Base-by-base conservation (phyloP, 2,888 invertebrate genomes). In the Ligdia adustata region DNA sequence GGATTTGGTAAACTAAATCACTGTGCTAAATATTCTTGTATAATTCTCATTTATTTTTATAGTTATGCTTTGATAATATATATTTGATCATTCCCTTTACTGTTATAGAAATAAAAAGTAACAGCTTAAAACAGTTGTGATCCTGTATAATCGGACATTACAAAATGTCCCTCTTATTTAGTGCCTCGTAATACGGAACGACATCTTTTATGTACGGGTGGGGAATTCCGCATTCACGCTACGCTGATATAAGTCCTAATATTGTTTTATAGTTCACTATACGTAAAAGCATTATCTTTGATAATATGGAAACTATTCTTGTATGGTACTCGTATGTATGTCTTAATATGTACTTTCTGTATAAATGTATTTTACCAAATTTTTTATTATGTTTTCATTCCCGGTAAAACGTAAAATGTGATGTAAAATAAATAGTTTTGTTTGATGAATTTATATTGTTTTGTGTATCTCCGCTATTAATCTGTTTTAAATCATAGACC, bases 401-500 rank as follows among this genome's bases (percentile, higher is more conserved):
- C 31, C 9, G 9, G 6, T 9, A 4, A 22, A 32, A 31, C 32
- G 20, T 37, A 32, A n/a, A n/a, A n/a, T n/a, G n/a, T n/a, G n/a
- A n/a, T n/a, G 40, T 39, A 47, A 41, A 37, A 38, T 9, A 20
- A 7, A 34, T 34, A 24, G 3, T 38, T 16, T 14, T 37, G 42
- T 42, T 22, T 1, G 22, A 22, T 49, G n/a, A n/a, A n/a, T n/a
- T n/a, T 24, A 26, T n/a, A 33, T 33, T 38, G 33, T 41, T 9
- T 35, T 4, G 7, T 7, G n/a, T 7, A n/a, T 26, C 34, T 37
- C 42, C 33, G 41, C 45, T 56, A 48, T 54, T 42, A 29, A 52
- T 57, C 44, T 51, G 37, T 46, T 52, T 50, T 52, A 47, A 52
- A 50, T 45, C 41, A 37, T 47, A 49, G 47, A 55, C 41, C 54